phyloP scores from a whole-genome alignment of 2,888 invertebrate species.

The Sympetrum striolatum region DNA sequence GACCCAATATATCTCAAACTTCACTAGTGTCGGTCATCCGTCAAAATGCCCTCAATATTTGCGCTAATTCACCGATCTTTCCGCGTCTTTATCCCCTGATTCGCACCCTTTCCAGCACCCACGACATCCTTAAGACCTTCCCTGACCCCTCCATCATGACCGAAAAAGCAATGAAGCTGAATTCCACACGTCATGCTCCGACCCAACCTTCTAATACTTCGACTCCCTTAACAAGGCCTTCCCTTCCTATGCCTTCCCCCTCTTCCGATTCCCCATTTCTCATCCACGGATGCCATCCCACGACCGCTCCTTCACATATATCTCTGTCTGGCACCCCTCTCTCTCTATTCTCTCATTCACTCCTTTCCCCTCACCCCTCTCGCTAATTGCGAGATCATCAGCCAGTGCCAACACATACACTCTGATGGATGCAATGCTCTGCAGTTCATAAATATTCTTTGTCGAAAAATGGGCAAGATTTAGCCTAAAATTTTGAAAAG shows the following conservation, averaged over 20 bases:
- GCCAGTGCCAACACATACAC: too few relatives aligned
- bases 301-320: slow-evolving; percentile 2
- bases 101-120: not conserved
- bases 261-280: slow-evolving; percentile 34
- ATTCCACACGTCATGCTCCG: slow-evolving; percentile 40
- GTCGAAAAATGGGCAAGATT: too few relatives aligned
- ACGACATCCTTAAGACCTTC: not conserved
- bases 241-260: not conserved
- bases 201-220: not conserved
- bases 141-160: not conserved
- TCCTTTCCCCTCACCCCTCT: not conserved
- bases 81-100: not conserved
- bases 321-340: not conserved
- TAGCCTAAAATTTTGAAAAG: too few relatives aligned
- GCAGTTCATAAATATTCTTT: too few relatives aligned
- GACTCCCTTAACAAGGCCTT: not conserved
- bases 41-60: not conserved
- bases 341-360: not conserved
- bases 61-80: not conserved
- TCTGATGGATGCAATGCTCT: too few relatives aligned
- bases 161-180: slow-evolving; percentile 34
- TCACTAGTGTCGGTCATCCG: not conserved
- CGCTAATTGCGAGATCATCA: slow-evolving; percentile 28
- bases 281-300: slow-evolving; percentile 23
- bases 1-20: not conserved